Evolutionary conservation across 1,140 invertebrate genomes (phyloP).

Genomic region (Diabrotica virgifera): DNA sequence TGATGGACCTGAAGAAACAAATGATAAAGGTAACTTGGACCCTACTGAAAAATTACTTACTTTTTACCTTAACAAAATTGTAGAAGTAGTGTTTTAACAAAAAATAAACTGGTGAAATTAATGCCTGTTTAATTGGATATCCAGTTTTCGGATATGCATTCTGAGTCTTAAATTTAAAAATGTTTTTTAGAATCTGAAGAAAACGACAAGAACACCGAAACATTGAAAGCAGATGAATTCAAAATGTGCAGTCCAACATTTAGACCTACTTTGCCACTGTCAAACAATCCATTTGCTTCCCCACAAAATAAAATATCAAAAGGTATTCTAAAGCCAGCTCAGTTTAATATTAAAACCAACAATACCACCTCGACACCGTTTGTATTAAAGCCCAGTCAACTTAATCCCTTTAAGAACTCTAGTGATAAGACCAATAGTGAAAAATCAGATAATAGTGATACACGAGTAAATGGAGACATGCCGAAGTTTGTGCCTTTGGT

Average conservation of each 20-base stretch:
- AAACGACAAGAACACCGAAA: slow-evolving; percentile 30
- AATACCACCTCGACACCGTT: slow-evolving; percentile 18
- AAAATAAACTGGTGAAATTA: no score
- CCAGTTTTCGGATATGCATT: no score
- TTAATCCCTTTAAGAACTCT: slow-evolving; percentile 41
- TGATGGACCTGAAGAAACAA: slow-evolving; percentile 37
- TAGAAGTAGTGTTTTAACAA: not conserved
- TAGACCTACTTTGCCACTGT: slow-evolving; percentile 12
- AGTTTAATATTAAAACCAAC: slow-evolving; percentile 32
- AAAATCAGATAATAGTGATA: slow-evolving; percentile 28
- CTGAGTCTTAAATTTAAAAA: not conserved
- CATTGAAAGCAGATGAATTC: slow-evolving; percentile 26
- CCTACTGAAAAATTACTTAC: not conserved
- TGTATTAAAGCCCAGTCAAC: slow-evolving; percentile 40
- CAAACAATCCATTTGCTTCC: slow-evolving; percentile 28
- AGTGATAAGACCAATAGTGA: slow-evolving; percentile 29
- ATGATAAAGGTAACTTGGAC: slow-evolving; percentile 31
- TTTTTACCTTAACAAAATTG: not conserved
- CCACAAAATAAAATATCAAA: slow-evolving; percentile 30
- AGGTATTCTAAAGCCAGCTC: slow-evolving; percentile 37
- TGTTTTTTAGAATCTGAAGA: slow-evolving; percentile 31
- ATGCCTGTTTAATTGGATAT: no score
- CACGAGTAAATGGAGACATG: slow-evolving; percentile 38
- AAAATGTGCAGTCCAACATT: slow-evolving; percentile 30
- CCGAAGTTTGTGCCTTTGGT: slow-evolving; percentile 45